Evolutionary conservation across 2,113 vertebrate genomes (phyloP), one percentile per base, ranked within the genome.

Genomic region (Erpornis zantholeuca): DNA sequence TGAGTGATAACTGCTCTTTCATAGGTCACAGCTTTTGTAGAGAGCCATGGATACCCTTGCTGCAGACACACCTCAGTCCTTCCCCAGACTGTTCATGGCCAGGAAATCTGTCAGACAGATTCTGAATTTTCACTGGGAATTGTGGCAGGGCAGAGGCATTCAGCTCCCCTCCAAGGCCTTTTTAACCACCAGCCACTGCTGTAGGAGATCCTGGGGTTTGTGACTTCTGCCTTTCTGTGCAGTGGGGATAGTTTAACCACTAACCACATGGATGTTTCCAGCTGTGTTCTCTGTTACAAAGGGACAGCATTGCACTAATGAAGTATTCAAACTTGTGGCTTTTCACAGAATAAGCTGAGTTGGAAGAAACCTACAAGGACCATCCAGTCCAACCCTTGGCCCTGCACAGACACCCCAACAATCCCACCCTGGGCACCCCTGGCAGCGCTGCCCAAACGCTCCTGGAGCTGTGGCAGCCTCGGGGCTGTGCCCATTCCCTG

Each of bases 221-320:
- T 73, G 75, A 54, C 35, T 77, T 66, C 66, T 79, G 23, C 35
- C 15, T 45, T 25, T 42, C 44, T 40, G 35, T 61, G 59, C 56
- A 35, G 36, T 6, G 7, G 36, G 69, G n/a, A 11, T 45, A 24
- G 33, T 29, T 47, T 36, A n/a, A n/a, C n/a, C n/a, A n/a, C n/a
- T n/a, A n/a, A n/a, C n/a, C n/a, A n/a, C n/a, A n/a, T n/a, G n/a
- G n/a, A n/a, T n/a, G n/a, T n/a, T n/a, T n/a, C n/a, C n/a, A n/a
- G n/a, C n/a, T n/a, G 20, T 29, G 8, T 31, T 59, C 29, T 23
- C 33, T 35, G 22, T 49, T 61, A 59, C 24, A 24, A 25, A 72
- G 28, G 47, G 15, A 20, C 33, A 59, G 27, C 4, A 0, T 12
- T 38, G 44, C 18, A 5, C 2, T 0, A 80, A 15, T 29, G 5